Base-by-base conservation (phyloP, 2,113 vertebrate species). In the Platichthys flesus region DNA sequence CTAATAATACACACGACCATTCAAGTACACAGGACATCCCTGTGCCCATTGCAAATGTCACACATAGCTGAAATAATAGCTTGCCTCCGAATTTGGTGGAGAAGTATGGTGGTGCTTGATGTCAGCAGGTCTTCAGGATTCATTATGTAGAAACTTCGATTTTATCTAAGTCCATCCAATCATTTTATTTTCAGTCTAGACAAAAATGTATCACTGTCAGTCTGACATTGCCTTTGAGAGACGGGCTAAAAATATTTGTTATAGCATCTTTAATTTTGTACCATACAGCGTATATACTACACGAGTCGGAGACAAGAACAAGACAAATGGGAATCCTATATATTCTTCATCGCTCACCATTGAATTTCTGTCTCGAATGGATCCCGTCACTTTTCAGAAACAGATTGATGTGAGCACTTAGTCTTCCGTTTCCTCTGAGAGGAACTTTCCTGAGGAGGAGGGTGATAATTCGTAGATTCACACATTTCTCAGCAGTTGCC, bases 401-500 rank as follows among this genome's bases (percentile, higher is more conserved):
- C 66, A 51, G 71, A 65, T 63, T 49, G 58, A 73, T 68, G 67
- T 61, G 57, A 40, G 54, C 55, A 37, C 26, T 20, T 12, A 61
- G 56, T 60, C 47, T 24, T 83, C 6, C 2, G 42, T 57, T 67
- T 72, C 56, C 47, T 55, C 18, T 71, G 52, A 21, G n/a, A 13
- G 16, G 42, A 74, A 54, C 62, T 58, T 77, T 8, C 15, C 42
- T 9, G 45, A 61, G 65, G 52, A 61, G 23, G 12, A 76, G 37
- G 45, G 45, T 45, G 66, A 85, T 42, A 45, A 59, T 74, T 65
- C 71, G 76, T 70, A 45, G 40, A 68, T 78, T 78, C 49, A 35
- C 31, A 73, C 85, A 58, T 84, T 78, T 86, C 61, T 74, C 76
- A 84, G 78, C 70, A 63, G 52, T 68, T 65, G 60, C 73, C 75